Base-by-base conservation (phyloP, 1,140 invertebrate species). In the Plectrocnemia conspersa region DNA sequence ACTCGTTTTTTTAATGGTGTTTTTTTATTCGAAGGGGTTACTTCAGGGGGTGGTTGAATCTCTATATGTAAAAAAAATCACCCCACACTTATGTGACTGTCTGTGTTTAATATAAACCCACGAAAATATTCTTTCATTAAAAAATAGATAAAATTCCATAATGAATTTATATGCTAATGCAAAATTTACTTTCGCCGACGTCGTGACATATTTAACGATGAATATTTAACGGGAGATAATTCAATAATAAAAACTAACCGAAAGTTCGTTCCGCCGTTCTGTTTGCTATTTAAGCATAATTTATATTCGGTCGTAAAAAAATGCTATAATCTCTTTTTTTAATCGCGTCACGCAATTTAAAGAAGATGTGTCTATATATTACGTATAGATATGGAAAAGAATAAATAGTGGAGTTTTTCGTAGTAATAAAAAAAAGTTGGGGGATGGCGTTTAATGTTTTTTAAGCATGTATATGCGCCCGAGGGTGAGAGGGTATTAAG, bases 301-400 rank as follows among this genome's bases (percentile, higher is more conserved):
- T 61, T 61, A 61, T 61, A 46, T 32, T 49, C 59, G 22, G 25
- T 57, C 59, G 41, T 61, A 61, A 59, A 59, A 58, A 58, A n/a
- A 54, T 13, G 54, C 54, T 40, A 57, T 61, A 61, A 61, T 61
- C 59, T 56, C 23, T 61, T 61, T 61, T 40, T 61, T 61, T 61
- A 61, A 61, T 61, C 59, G 59, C 54, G 59, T 56, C 59, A 61
- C 59, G 59, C 59, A 54, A 57, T 56, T 61, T 46, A 54, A 60
- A 56, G 45, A 42, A 56, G 54, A 60, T 56, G 29, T n/a, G n/a
- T n/a, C n/a, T n/a, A n/a, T n/a, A n/a, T n/a, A 49, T 33, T 38
- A 6, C 50, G 50, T 35, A 52, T 52, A 42, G 48, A 47, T 47
- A 55, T 55, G 40, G 48, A 55, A 36, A 47, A 18, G 24, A 29